Evolutionary conservation across 2,113 vertebrate genomes (phyloP).

Genomic region (Calonectris borealis): DNA sequence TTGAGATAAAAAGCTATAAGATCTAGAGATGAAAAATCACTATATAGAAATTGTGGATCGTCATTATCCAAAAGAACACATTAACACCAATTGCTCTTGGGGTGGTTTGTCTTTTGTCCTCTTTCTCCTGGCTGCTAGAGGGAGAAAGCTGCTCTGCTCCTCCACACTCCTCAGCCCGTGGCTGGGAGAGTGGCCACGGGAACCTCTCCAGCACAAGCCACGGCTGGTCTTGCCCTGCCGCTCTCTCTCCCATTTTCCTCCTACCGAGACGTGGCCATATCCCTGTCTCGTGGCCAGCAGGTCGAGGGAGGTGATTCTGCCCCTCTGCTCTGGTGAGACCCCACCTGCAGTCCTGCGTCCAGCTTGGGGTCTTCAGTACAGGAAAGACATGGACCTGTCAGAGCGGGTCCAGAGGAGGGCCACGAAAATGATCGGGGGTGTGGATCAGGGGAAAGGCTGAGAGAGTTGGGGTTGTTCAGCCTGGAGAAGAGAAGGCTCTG

Average conservation of each 20-base stretch:
- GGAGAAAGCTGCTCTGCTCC: background rate
- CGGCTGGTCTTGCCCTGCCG: rapidly evolving
- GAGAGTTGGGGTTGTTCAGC: background rate
- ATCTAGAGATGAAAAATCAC: conserved; percentile 27
- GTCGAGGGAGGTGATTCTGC: background rate
- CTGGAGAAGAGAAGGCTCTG: background rate
- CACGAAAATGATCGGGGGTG: rapidly evolving
- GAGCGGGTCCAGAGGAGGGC: background rate
- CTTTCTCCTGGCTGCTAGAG: background rate
- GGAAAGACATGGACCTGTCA: no score
- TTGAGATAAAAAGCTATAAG: conserved; percentile 29
- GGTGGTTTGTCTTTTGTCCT: background rate
- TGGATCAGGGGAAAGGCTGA: background rate
- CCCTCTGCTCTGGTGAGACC: background rate
- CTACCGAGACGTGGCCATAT: background rate
- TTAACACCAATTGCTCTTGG: background rate
- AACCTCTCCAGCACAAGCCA: background rate
- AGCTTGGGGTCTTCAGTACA: background rate
- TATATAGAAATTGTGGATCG: background rate
- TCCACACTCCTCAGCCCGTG: rapidly evolving
- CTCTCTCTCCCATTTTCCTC: background rate
- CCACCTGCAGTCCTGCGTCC: background rate
- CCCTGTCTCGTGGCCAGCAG: background rate
- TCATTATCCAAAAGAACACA: background rate
- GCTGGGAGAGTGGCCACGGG: rapidly evolving